Conservation (phyloP, 1,140 invertebrate species). For the Dendroctonus ponderosae region DNA sequence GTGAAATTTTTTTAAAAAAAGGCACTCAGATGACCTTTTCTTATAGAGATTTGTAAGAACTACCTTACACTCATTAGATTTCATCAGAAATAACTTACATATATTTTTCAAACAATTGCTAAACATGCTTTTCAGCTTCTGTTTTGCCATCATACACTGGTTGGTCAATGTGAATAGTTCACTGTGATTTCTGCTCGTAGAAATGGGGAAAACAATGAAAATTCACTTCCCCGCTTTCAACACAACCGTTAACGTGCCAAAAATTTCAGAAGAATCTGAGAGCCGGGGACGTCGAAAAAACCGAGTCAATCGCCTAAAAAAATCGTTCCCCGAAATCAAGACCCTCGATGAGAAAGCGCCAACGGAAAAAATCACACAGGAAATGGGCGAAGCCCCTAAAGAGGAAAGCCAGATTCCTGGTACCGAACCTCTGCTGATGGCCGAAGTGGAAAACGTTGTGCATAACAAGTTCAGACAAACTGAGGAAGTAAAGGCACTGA, state of each 20-base stretch:
- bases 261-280: constrained; percentile 58
- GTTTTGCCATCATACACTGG: not conserved
- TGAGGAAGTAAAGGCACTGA: constrained; percentile 95
- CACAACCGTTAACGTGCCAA: constrained; percentile 60
- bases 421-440: constrained; percentile 72
- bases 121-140: too few species aligned
- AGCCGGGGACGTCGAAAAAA: constrained; percentile 51
- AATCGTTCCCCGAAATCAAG: constrained; percentile 24
- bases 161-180: not conserved
- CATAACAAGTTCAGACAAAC: constrained; percentile 88
- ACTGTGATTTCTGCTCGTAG: constrained; percentile 28
- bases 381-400: constrained; percentile 28
- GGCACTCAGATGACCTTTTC: too few species aligned
- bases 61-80: not conserved
- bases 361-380: constrained; percentile 25
- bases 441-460: constrained; percentile 90
- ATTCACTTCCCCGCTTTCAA: constrained; percentile 65
- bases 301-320: constrained; percentile 43
- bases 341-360: constrained; percentile 19
- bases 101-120: too few species aligned
- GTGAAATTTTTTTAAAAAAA: too few species aligned
- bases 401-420: constrained; percentile 13
- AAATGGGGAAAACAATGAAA: constrained; percentile 52
- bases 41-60: not conserved
- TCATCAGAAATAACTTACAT: not conserved